Conservation (phyloP, 1,140 invertebrate species). For the Sitophilus oryzae region DNA sequence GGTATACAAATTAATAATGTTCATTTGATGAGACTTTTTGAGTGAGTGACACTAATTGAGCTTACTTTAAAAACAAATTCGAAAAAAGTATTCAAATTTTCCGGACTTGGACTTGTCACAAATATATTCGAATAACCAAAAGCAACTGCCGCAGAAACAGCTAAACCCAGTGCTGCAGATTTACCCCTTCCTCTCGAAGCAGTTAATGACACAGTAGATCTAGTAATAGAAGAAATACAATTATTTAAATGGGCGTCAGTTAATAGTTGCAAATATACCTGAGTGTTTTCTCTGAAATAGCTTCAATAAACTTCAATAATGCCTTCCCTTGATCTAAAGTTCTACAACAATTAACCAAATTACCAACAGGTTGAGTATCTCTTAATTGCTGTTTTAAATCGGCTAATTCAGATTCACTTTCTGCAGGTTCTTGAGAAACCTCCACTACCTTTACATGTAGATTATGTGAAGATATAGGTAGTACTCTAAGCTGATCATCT, state of each 20-base stretch:
- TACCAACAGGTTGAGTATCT: slow-evolving; percentile 86
- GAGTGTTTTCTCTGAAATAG: slow-evolving; percentile 87
- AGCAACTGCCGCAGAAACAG: slow-evolving; percentile 78
- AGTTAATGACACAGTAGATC: slow-evolving; percentile 89
- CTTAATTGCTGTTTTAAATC: slow-evolving; percentile 64
- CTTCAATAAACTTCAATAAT: slow-evolving; percentile 90
- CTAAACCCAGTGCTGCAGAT: slow-evolving; percentile 93
- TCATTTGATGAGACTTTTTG: neutral
- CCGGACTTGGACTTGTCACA: slow-evolving; percentile 95
- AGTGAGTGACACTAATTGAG: neutral
- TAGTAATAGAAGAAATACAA: neutral
- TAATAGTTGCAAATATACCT: slow-evolving; percentile 29
- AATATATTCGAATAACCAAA: slow-evolving; percentile 97
- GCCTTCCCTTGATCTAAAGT: slow-evolving; percentile 93
- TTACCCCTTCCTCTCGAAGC: slow-evolving; percentile 96
- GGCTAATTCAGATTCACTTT: slow-evolving; percentile 56
- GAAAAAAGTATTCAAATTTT: slow-evolving; percentile 97
- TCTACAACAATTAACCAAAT: slow-evolving; percentile 84
- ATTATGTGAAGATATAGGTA: slow-evolving; percentile 88
- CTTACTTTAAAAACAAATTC: slow-evolving; percentile 89
- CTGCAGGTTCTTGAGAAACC: slow-evolving; percentile 39
- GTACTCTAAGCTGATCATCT: slow-evolving; percentile 87
- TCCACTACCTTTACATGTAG: slow-evolving; percentile 69
- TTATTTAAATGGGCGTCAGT: neutral
- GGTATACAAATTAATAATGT: neutral